Conservation (phyloP, 2,888 invertebrate species). For the Daptonema setosum region DNA sequence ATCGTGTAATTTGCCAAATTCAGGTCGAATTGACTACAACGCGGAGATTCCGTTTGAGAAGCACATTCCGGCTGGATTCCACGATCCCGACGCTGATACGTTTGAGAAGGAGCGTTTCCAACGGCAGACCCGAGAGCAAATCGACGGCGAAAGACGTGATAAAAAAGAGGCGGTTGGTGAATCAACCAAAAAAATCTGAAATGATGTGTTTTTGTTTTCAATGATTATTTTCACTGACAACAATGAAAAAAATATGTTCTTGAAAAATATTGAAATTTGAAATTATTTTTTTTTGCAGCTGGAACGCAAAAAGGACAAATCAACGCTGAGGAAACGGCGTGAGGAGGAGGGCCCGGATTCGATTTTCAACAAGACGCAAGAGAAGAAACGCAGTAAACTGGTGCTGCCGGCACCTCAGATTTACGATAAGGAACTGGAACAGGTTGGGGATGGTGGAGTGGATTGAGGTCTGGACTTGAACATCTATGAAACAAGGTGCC, state of each 20-base stretch:
- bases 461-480: no score
- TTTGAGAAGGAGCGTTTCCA: constrained; percentile 42
- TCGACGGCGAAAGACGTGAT: constrained; percentile 69
- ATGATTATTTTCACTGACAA: no score
- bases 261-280: no score
- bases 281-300: constrained; percentile 37
- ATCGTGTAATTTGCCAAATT: no score
- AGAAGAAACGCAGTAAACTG: constrained; percentile 74
- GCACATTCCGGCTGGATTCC: constrained; percentile 47
- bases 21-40: constrained; percentile 76
- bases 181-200: no score
- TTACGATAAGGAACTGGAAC: constrained; percentile 49
- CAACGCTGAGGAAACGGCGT: constrained; percentile 56
- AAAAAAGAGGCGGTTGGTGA: constrained; percentile 63
- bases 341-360: constrained; percentile 63
- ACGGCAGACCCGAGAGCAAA: constrained; percentile 43
- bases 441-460: no score
- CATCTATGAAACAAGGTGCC: no score
- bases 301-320: constrained; percentile 79
- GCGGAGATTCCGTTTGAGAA: constrained; percentile 64
- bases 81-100: constrained; percentile 70
- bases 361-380: constrained; percentile 44
- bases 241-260: no score
- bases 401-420: constrained; percentile 91
- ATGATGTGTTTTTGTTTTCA: no score